Base-by-base conservation (phyloP, 2,113 vertebrate species). In the Pantherophis guttatus region DNA sequence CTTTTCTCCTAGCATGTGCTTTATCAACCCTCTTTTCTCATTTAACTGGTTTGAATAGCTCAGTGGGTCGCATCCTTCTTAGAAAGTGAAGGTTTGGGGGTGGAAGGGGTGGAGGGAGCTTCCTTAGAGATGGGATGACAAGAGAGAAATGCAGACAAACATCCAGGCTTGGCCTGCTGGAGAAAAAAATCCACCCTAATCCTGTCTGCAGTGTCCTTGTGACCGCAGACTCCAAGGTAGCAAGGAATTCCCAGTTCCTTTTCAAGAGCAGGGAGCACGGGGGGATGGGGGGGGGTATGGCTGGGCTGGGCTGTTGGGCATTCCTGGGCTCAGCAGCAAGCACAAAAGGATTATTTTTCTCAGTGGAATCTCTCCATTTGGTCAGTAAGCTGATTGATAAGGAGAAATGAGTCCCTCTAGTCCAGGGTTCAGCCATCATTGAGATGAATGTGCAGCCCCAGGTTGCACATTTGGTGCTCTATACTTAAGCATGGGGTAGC, bases 11-110 rank as follows among this genome's bases (percentile, higher is more conserved):
- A 95, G 95, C 96, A 93, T 97, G 97, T 96, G 95, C 97, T 98
- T 98, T 98, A 98, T 97, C 97, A 97, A 97, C 97, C 96, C 96
- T 85, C 96, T 97, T 97, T 98, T 98, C 97, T 98, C 97, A 97
- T 98, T 97, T 98, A 97, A 95, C 94, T 93, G 2, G 91, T 95
- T 59, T 98, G 97, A 98, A 98, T 97, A 97, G 98, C 97, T 97
- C 97, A 97, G 97, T 97, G 97, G 98, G 97, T 96, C 95, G 97
- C 96, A 96, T 97, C 97, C 96, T 97, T 97, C 97, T 97, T 90
- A 97, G 96, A 96, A 96, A 97, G 97, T 93, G 96, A 87, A 90
- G 89, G 3, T 50, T 75, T 53, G 59, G 48, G 91, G 23, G 95
- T 9, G 44, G 44, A 23, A 10, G 81, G 23, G 15, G 65, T 70